phyloP scores from a whole-genome alignment of 2,797 vertebrate genomes.

The Melanogrammus aeglefinus region DNA sequence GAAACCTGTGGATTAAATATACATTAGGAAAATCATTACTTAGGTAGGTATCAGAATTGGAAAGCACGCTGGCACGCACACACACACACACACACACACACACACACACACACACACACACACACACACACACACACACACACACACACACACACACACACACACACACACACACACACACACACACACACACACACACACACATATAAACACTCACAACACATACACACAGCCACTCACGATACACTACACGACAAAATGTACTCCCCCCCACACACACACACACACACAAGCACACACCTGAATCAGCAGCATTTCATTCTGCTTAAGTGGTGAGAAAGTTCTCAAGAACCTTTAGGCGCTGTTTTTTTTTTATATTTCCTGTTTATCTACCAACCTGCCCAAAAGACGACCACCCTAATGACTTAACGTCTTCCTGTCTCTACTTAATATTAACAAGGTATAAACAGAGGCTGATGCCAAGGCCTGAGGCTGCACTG shows the following conservation, averaged over 20 bases:
- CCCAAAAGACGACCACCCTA: neutral
- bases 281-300: neutral
- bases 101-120: neutral
- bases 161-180: no score
- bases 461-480: slow-evolving; percentile 13
- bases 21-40: slow-evolving; percentile 2
- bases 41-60: neutral
- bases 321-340: slow-evolving; percentile 1
- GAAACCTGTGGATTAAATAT: slow-evolving; percentile 41
- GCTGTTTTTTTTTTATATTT: neutral
- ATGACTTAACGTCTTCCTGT: slow-evolving; percentile 1
- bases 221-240: no score
- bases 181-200: no score
- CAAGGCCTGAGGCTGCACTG: neutral
- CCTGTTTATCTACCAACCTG: neutral
- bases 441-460: neutral
- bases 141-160: no score
- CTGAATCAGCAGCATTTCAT: neutral
- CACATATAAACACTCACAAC: no score
- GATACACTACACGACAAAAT: neutral
- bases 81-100: neutral
- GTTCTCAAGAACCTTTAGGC: neutral
- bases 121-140: no score
- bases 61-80: neutral
- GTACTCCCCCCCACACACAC: neutral